Evolutionary conservation across 2,888 invertebrate genomes (phyloP).

Genomic region (Morpho achilles): DNA sequence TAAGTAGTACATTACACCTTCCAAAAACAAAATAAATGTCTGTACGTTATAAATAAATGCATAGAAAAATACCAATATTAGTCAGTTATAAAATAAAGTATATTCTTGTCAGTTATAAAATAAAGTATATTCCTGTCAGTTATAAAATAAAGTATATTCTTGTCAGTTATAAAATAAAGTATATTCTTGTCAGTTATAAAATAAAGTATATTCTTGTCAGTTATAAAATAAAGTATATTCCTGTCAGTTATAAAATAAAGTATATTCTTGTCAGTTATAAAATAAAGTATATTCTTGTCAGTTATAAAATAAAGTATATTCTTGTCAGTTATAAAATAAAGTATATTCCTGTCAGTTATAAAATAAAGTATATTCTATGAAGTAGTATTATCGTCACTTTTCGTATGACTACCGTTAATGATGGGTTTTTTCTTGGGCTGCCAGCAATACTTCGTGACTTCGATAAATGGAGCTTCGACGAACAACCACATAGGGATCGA

Average conservation of each 20-base stretch:
- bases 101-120: not conserved
- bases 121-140: not conserved
- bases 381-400: conserved; percentile 3
- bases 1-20: too few relatives aligned
- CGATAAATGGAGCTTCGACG: conserved; percentile 36
- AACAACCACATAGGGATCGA: conserved; percentile 34
- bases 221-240: not conserved
- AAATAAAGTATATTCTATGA: not conserved
- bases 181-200: not conserved
- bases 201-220: not conserved
- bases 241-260: not conserved
- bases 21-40: too few relatives aligned
- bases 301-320: not conserved
- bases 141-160: not conserved
- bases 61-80: not conserved
- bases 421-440: too few relatives aligned
- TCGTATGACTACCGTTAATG: not conserved
- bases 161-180: not conserved
- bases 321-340: not conserved
- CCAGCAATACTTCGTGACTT: conserved; percentile 10
- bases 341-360: not conserved
- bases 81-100: not conserved
- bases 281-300: not conserved
- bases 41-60: too few relatives aligned
- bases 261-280: not conserved